Evolutionary conservation across 1,140 invertebrate species (phyloP).

Genomic region (Micrasema minimum): DNA sequence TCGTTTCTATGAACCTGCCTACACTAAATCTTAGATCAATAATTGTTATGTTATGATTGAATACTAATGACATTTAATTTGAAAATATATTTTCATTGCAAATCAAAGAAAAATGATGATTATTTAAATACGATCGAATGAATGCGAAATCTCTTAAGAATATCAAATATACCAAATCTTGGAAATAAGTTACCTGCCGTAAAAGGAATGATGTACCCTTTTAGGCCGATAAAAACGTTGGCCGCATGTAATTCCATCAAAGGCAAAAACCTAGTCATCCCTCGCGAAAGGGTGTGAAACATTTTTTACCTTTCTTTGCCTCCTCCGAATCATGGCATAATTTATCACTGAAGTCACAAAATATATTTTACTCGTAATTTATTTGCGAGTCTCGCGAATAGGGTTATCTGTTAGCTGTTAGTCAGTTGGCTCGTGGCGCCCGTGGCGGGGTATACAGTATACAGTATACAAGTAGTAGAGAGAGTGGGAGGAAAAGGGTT

Average conservation of each 20-base stretch:
- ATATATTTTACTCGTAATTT: constrained; percentile 48
- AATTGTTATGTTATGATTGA: no score
- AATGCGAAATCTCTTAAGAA: constrained; percentile 13
- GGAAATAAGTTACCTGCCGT: constrained; percentile 25
- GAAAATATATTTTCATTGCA: no score
- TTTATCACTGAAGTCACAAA: constrained; percentile 46
- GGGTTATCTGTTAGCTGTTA: constrained; percentile 32
- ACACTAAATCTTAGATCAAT: no score
- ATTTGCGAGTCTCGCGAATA: constrained; percentile 33
- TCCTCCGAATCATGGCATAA: constrained; percentile 44
- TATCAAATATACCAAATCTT: constrained; percentile 32
- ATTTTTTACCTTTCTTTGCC: constrained; percentile 30
- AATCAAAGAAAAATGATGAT: constrained; percentile 5
- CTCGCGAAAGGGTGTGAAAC: constrained; percentile 24
- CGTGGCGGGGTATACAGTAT: no score
- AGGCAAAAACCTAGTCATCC: constrained; percentile 35
- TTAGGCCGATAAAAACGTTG: constrained; percentile 29
- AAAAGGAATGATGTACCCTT: constrained; percentile 21
- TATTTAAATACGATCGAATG: constrained; percentile 17
- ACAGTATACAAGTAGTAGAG: no score
- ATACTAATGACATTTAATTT: no score
- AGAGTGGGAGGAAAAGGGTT: no score
- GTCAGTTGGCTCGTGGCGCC: no score
- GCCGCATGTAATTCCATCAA: constrained; percentile 29
- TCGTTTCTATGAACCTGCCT: no score